Base-by-base conservation (phyloP, 1,140 invertebrate genomes). In the Phocides pigmalion region DNA sequence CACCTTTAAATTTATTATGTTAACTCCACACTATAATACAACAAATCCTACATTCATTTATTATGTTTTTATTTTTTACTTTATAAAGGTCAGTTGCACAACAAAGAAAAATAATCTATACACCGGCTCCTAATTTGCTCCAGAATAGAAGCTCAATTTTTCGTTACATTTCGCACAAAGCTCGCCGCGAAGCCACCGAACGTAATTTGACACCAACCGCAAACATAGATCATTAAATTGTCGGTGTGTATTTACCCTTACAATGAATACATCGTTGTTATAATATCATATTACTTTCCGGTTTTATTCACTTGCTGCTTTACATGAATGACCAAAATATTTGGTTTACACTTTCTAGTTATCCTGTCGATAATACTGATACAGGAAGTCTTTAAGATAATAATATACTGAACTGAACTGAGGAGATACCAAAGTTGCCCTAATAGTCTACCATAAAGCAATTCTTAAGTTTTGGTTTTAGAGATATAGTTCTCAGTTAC, bases 251-350 rank as follows among this genome's bases (percentile, higher is more conserved):
- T 88, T 83, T 79, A 51, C 39, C 28, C 51, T 50, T 46, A 81
- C 84, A 85, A 85, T 77, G 69, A 72, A 54, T 66, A 74, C 62
- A 71, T 28, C 39, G 67, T 77, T 50, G 66, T 82, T 84, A 83
- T 75, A 82, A 73, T 83, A 88, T 88, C 74, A 59, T 15, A 41
- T 88, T 88, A 86, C 85, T 74, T 84, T 88, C 82, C 85, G 83
- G 79, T 54, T 69, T 70, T 50, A 37, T 70, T 69, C 46, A 73
- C 64, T 68, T 79, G 67, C 41, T 53, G 47, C 58, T 70, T 68
- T 56, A 66, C 22, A 22, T 20, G 14, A 54, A 12, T 19, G 5
- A 20, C 32, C 14, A 14, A 59, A 46, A 44, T 56, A 35, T 19
- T 28, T n/a, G 28, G 16, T 58, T 58, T 58, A 46, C 41, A 46